Conservation (phyloP, 1,140 invertebrate genomes). For the Mamestra configurata region DNA sequence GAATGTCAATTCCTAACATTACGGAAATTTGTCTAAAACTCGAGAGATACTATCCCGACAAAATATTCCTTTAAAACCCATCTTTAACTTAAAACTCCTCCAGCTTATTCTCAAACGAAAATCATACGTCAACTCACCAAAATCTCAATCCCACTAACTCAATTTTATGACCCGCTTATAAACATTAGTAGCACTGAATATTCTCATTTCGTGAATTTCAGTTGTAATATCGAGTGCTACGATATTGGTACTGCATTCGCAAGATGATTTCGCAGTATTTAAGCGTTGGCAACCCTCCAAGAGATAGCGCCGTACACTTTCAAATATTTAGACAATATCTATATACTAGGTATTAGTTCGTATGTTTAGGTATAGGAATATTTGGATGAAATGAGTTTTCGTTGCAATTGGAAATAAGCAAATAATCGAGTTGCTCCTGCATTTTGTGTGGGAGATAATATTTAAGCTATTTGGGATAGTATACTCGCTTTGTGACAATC, state of each 20-base stretch:
- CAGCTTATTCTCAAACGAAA: not conserved
- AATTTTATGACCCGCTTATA: not conserved
- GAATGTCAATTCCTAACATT: too few species aligned
- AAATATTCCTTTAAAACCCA: too few species aligned
- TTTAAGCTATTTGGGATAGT: not conserved
- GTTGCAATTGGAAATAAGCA: not conserved
- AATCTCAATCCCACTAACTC: not conserved
- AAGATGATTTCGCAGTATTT: slow-evolving; percentile 62
- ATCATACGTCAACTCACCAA: not conserved
- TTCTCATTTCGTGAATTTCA: slow-evolving; percentile 44
- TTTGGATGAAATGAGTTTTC: not conserved
- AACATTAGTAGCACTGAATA: slow-evolving; percentile 12
- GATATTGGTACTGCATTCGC: slow-evolving; percentile 60
- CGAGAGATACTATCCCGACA: too few species aligned
- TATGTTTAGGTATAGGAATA: not conserved
- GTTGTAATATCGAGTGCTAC: slow-evolving; percentile 46
- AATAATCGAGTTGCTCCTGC: not conserved
- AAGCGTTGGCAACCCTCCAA: slow-evolving; percentile 56
- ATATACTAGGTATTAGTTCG: slow-evolving; percentile 38
- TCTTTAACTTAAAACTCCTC: not conserved
- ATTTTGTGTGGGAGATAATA: not conserved
- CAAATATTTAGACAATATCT: slow-evolving; percentile 58
- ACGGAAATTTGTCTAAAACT: too few species aligned
- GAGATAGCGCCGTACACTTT: slow-evolving; percentile 55
- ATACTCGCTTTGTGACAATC: not conserved